phyloP scores from a whole-genome alignment of 2,888 invertebrate species.

The Clistopyga incitator region DNA sequence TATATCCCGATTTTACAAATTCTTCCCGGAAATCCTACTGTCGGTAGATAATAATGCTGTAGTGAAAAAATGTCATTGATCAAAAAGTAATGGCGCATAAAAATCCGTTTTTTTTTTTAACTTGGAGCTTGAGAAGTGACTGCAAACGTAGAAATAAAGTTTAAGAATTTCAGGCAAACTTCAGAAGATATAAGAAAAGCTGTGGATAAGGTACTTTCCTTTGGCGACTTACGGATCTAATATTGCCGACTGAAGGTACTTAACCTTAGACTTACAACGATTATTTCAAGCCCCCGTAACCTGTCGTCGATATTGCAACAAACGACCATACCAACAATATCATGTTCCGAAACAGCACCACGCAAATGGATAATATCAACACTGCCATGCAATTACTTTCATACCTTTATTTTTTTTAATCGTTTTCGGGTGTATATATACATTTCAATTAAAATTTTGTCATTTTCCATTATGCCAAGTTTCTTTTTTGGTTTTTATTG shows the following conservation, averaged over 20 bases:
- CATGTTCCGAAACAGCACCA: not conserved
- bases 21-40: not conserved
- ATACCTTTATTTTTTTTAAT: not conserved
- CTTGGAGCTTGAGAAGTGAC: not conserved
- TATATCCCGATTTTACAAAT: not conserved
- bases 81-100: no score
- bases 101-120: no score
- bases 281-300: not conserved
- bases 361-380: not conserved
- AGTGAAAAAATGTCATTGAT: no score
- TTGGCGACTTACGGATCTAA: not conserved
- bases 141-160: not conserved
- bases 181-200: not conserved
- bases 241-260: not conserved
- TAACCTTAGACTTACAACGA: not conserved
- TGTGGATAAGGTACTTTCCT: constrained; percentile 6
- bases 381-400: not conserved
- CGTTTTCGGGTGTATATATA: not conserved
- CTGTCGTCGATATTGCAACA: not conserved
- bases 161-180: not conserved
- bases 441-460: no score
- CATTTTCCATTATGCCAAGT: no score
- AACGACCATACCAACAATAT: not conserved
- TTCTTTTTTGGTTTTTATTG: no score
- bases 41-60: no score